Conservation (phyloP, 1,140 invertebrate genomes). For the Drosophila fuyamai region DNA sequence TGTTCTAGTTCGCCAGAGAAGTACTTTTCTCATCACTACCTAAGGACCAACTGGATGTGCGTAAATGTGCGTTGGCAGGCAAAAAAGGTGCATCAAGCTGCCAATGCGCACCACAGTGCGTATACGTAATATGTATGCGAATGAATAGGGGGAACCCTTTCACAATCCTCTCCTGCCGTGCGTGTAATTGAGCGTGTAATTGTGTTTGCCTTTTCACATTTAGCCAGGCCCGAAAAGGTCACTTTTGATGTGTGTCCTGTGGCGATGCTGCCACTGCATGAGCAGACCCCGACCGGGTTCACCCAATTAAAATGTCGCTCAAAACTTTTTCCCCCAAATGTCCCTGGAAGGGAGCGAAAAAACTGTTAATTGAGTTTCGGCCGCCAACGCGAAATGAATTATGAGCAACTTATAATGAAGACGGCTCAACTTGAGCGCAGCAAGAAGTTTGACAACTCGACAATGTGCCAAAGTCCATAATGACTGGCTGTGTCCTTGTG, state of each 20-base stretch:
- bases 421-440: slow-evolving; percentile 84
- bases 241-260: slow-evolving; percentile 34
- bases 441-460: slow-evolving; percentile 85
- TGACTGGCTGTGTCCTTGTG: slow-evolving; percentile 32
- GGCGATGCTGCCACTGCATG: slow-evolving; percentile 40
- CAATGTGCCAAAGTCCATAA: slow-evolving; percentile 82
- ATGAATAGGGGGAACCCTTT: slow-evolving; percentile 4
- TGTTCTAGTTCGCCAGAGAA: background rate
- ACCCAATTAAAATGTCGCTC: slow-evolving; percentile 59
- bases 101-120: slow-evolving; percentile 40
- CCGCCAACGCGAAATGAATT: slow-evolving; percentile 51
- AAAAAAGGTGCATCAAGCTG: slow-evolving; percentile 24
- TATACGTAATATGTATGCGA: slow-evolving; percentile 41
- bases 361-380: slow-evolving; percentile 65
- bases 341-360: slow-evolving; percentile 12
- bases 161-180: slow-evolving; percentile 11
- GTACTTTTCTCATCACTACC: background rate
- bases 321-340: slow-evolving; percentile 34
- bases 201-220: slow-evolving; percentile 60
- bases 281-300: background rate
- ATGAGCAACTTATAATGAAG: slow-evolving; percentile 51
- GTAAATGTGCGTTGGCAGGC: background rate
- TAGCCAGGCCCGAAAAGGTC: slow-evolving; percentile 53
- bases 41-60: background rate
- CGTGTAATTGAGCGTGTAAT: slow-evolving; percentile 70